Base-by-base conservation (phyloP, 2,888 invertebrate genomes). In the Coenonympha glycerion region DNA sequence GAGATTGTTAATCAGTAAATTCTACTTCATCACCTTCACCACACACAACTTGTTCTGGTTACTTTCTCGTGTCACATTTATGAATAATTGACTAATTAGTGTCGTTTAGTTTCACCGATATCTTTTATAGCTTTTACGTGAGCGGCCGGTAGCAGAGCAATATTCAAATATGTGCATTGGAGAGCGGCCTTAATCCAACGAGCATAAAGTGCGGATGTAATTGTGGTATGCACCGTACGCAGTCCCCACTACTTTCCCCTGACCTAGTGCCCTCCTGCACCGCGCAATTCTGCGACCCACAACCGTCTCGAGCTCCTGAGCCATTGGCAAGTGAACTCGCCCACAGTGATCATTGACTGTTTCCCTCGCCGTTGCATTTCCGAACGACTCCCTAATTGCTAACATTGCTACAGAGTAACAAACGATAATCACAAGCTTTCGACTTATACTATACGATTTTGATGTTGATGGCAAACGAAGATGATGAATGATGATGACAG, bases 251-350 rank as follows among this genome's bases (percentile, higher is more conserved):
- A 82, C 86, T 86, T 87, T 85, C 86, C 81, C 83, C 77, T 83
- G 86, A 85, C 86, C 87, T 76, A 86, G 81, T 86, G 84, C 79
- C 85, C 86, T 83, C 79, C 80, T 72, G 68, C 71, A 66, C 62
- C 62, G 45, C 65, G 57, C 69, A 54, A 56, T 54, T 48, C 56
- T 60, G 63, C 77, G 81, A 81, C 84, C 81, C 77, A 80, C 84
- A 78, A 79, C 59, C 65, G 63, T 73, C 73, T 68, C 70, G 34
- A 34, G 40, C 33, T 33, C 5, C 31, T 44, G 31, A 22, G 8
- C 21, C 33, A 44, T 44, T 44, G 44, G 31, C 44, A 44, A 44
- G 31, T 44, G 44, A 31, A 44, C 33, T 44, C 9, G 26, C 26
- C 45, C 16, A 28, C 26, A 24, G n/a, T 18, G 16, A n/a, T 33